Evolutionary conservation across 2,113 vertebrate species (phyloP).

Genomic region (Chunga burmeisteri): DNA sequence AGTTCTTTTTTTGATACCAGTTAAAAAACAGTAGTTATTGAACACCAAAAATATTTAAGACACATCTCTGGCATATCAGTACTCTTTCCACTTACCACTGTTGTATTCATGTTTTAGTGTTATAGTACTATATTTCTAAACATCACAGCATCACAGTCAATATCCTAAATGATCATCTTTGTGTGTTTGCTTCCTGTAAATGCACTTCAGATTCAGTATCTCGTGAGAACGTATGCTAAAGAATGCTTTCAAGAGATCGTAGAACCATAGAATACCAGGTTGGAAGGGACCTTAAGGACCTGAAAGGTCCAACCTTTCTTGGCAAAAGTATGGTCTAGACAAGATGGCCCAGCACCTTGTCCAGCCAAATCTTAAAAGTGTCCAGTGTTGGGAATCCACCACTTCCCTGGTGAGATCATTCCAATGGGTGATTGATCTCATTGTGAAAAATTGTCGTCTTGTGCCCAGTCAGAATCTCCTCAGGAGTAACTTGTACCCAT

Average conservation of each 20-base stretch:
- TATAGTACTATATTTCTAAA: not conserved
- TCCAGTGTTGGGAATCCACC: too few species aligned
- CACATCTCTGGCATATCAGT: not conserved
- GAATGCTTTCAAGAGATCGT: not conserved
- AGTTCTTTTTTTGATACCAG: not conserved
- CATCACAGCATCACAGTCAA: not conserved
- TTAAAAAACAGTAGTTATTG: not conserved
- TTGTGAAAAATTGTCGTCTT: too few species aligned
- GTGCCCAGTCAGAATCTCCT: accelerated
- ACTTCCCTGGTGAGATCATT: too few species aligned
- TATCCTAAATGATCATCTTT: not conserved
- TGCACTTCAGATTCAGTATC: not conserved
- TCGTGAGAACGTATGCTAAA: not conserved
- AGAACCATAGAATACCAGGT: not conserved
- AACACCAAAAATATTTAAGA: not conserved
- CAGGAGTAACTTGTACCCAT: not conserved
- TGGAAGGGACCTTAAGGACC: not conserved
- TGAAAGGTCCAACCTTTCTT: not conserved
- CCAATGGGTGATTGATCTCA: too few species aligned
- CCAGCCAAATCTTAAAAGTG: too few species aligned
- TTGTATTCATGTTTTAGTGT: not conserved
- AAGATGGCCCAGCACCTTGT: too few species aligned
- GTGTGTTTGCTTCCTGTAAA: not conserved
- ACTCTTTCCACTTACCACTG: not conserved
- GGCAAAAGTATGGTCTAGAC: too few species aligned